These are phyloP conservation scores for Drosophila repletoides DNA, from an alignment of 1,140 invertebrate species.

Conservation along the genomic window DNA sequence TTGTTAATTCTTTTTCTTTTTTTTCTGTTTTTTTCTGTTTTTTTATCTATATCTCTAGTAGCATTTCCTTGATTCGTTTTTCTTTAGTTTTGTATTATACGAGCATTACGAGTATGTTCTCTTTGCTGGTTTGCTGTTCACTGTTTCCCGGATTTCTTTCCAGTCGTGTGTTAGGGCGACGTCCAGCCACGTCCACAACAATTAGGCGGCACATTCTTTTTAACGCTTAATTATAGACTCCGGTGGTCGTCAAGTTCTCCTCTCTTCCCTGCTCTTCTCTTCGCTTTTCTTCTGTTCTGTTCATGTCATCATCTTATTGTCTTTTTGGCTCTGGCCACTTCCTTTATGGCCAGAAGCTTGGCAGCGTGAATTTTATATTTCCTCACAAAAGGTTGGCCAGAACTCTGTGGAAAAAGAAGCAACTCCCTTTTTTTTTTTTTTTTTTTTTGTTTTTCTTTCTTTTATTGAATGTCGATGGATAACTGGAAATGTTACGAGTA, in stretches of 20 bases:
- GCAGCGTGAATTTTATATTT: slow-evolving; percentile 66
- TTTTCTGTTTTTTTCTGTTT: slow-evolving; percentile 8
- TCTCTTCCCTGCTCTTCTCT: slow-evolving; percentile 9
- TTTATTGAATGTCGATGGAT: slow-evolving; percentile 19
- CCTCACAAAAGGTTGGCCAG: slow-evolving; percentile 39
- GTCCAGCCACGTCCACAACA: slow-evolving; percentile 39
- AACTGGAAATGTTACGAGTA: slow-evolving; percentile 2
- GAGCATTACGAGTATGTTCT: slow-evolving; percentile 19
- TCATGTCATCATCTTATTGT: slow-evolving; percentile 60
- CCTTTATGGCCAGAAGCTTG: slow-evolving; percentile 46
- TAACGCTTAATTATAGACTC: slow-evolving; percentile 58
- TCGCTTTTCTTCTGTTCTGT: slow-evolving; percentile 32
- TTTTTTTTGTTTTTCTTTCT: too few species aligned
- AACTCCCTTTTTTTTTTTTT: too few species aligned
- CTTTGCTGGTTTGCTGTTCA: background rate
- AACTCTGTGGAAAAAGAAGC: background rate
- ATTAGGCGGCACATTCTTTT: slow-evolving; percentile 72
- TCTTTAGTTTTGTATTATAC: slow-evolving; percentile 24
- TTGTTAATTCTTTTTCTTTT: slow-evolving; percentile 19
- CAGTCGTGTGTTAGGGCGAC: slow-evolving; percentile 28
- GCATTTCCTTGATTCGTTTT: slow-evolving; percentile 52
- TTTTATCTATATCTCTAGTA: slow-evolving; percentile 15
- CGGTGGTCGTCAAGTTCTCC: slow-evolving; percentile 34
- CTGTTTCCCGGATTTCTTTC: slow-evolving; percentile 10
- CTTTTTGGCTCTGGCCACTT: slow-evolving; percentile 63